Evolutionary conservation across 2,797 vertebrate genomes (phyloP).

Genomic region (Sphaeramia orbicularis): DNA sequence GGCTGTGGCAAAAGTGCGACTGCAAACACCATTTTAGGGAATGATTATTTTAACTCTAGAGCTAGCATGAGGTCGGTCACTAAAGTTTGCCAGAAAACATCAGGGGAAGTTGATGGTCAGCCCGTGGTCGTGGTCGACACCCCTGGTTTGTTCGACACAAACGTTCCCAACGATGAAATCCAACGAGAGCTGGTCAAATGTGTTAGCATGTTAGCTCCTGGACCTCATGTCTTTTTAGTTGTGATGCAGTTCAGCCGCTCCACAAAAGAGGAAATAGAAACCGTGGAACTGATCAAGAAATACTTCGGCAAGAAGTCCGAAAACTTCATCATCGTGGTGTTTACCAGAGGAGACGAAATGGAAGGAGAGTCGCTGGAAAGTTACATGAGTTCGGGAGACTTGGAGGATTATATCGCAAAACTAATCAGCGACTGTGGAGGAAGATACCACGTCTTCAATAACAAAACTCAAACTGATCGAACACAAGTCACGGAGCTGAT

Average conservation of each 20-base stretch:
- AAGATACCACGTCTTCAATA: constrained; percentile 44
- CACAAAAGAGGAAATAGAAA: constrained; percentile 17
- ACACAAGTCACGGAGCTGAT: constrained; percentile 37
- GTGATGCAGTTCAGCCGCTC: constrained; percentile 47
- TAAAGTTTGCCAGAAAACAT: constrained; percentile 20
- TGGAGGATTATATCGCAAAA: constrained; percentile 3
- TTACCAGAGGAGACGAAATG: constrained; percentile 46
- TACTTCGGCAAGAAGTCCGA: constrained; percentile 21
- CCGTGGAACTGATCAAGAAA: constrained; percentile 41
- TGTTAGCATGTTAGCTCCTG: constrained; percentile 40
- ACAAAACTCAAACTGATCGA: constrained; percentile 5
- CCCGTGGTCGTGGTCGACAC: constrained; percentile 47
- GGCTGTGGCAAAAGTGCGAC: constrained; percentile 43
- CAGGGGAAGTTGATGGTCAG: background rate
- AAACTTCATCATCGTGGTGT: constrained; percentile 37
- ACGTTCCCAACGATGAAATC: background rate
- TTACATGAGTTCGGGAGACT: background rate
- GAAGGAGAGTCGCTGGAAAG: background rate
- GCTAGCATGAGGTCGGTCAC: background rate
- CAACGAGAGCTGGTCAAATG: constrained; percentile 28
- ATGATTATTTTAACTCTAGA: constrained; percentile 20
- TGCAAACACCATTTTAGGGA: constrained; percentile 45
- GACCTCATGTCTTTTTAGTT: constrained; percentile 57
- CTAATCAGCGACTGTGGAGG: constrained; percentile 27
- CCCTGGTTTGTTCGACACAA: constrained; percentile 29